Base-by-base conservation (phyloP, 2,888 invertebrate species). In the Catocala sponsa region DNA sequence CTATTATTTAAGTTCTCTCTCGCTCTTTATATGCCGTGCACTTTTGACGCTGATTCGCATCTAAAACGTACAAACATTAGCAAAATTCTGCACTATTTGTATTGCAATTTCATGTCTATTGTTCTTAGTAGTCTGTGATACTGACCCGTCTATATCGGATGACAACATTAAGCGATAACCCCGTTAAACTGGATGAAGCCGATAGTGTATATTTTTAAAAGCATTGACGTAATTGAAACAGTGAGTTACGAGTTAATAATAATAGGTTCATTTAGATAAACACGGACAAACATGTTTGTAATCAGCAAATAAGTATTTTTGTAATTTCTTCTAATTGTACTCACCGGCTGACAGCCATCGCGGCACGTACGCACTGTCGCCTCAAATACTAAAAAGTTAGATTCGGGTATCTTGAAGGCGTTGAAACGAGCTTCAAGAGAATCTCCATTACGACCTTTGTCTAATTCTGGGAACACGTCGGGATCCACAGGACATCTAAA, bases 381-480 rank as follows among this genome's bases (percentile, higher is more conserved):
- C 90, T 98, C 98, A 82, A 98, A 98, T 0, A 98, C 98, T 75
- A 98, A 91, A 95, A 98, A 98, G 89, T 98, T 98, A 0, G 98
- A 98, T 91, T 98, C 98, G 0, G 98, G 98, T 72, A 98, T 98
- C 91, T 98, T 98, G 86, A 98, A 98, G 0, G 98, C 98, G 87
- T 98, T 98, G 88, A 98, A 98, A 79, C 98, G 95, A 0, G 98
- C 98, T 93, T 98, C 98, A 56, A 98, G 91, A 4, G 97, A 98
- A 82, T 98, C 98, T 0, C 98, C 97, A 78, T 96, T 98, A 32
- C 98, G 95, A 0, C 98, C 96, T 82, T 97, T 96, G 84, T 98
- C 98, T 74, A 98, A 88, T 83, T 98, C 98, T 0, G 98, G 98
- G 94, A 98, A 98, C 0, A 98, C 98, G 82, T 97, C 98, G 13